phyloP scores from a whole-genome alignment of 2,888 invertebrate genomes.

The Drosophila suboccidentalis region DNA sequence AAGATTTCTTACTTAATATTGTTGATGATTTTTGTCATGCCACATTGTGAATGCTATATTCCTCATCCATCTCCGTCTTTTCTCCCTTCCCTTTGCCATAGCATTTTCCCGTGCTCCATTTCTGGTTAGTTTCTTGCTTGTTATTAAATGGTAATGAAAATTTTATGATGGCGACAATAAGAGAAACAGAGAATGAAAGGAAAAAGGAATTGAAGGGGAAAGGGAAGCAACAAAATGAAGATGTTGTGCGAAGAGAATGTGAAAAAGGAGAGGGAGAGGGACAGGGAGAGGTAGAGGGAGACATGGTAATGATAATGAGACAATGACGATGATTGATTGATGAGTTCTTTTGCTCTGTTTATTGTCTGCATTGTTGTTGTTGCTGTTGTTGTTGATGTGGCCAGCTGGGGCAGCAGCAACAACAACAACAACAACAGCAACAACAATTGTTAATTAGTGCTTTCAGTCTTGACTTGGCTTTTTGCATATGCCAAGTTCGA shows the following conservation, averaged over 20 bases:
- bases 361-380: slow-evolving; percentile 16
- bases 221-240: slow-evolving; percentile 1
- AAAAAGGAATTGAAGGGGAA: neutral
- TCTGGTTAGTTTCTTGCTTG: slow-evolving; percentile 38
- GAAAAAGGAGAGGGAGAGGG: neutral
- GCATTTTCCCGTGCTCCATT: neutral
- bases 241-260: slow-evolving; percentile 1
- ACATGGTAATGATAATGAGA: slow-evolving; percentile 71
- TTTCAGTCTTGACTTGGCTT: slow-evolving; percentile 26
- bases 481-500: slow-evolving; percentile 37
- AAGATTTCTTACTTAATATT: neutral
- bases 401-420: neutral
- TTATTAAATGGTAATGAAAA: slow-evolving; percentile 73
- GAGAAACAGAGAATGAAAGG: neutral
- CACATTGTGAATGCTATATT: neutral
- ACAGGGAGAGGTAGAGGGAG: neutral
- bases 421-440: slow-evolving; percentile 9
- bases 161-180: slow-evolving; percentile 62
- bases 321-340: slow-evolving; percentile 68
- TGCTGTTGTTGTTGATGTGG: slow-evolving; percentile 2
- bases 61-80: neutral
- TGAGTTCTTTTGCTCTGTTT: slow-evolving; percentile 46
- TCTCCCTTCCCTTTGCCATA: neutral
- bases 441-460: slow-evolving; percentile 49
- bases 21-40: neutral